phyloP scores from a whole-genome alignment of 2,797 vertebrate species.

The Simalia tracyae region DNA sequence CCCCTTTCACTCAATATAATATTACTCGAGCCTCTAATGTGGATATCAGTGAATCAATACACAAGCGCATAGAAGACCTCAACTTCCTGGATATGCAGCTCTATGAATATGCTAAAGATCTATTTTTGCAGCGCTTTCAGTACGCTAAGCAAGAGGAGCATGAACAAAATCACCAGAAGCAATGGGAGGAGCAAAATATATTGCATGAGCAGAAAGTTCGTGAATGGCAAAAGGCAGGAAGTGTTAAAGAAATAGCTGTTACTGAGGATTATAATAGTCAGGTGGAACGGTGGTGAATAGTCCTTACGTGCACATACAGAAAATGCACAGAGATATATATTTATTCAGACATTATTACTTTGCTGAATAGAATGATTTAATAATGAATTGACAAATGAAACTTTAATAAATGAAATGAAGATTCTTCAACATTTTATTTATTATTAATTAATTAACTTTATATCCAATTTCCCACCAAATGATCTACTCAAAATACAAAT shows the following conservation, averaged over 20 bases:
- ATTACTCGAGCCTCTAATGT: conserved; percentile 94
- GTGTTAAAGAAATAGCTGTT: conserved; percentile 71
- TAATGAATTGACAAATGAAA: conserved; percentile 30
- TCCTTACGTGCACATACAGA: conserved; percentile 35
- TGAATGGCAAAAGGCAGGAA: conserved; percentile 73
- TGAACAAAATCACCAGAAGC: conserved; percentile 85
- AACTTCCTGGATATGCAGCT: conserved; percentile 95
- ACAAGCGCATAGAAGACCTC: conserved; percentile 88
- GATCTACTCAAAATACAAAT: too few relatives aligned
- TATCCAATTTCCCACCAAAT: too few relatives aligned
- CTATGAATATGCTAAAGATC: conserved; percentile 92
- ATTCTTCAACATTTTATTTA: conserved; percentile 38
- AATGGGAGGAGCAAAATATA: conserved; percentile 85
- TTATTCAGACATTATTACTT: background rate
- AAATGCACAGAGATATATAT: conserved; percentile 1
- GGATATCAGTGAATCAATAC: conserved; percentile 85
- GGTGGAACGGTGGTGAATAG: conserved; percentile 90
- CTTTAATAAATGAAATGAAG: background rate
- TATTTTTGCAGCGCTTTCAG: conserved; percentile 96
- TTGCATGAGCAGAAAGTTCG: conserved; percentile 83
- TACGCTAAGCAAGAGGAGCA: conserved; percentile 89
- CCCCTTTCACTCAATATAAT: conserved; percentile 96
- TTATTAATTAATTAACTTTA: too few relatives aligned
- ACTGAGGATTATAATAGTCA: conserved; percentile 98
- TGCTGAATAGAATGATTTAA: conserved; percentile 22